These are phyloP conservation scores for Dicyrtoma fusca DNA, from an alignment of 2,888 invertebrate species.

Conservation along the genomic window DNA sequence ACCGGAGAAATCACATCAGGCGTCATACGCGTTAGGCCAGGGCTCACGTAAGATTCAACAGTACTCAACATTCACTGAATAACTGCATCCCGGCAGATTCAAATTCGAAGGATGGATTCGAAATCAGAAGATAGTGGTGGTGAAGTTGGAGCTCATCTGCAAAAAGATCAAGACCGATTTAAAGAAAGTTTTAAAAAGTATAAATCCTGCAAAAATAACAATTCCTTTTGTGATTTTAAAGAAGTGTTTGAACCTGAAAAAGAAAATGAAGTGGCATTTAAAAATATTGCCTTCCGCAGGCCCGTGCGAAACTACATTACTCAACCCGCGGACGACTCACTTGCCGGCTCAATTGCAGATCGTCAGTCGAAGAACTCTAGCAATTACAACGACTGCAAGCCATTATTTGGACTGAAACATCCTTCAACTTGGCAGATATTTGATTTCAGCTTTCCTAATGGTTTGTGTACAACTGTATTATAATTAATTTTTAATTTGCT, in stretches of 20 bases:
- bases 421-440: conserved; percentile 68
- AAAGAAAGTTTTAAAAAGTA: conserved; percentile 50
- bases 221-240: conserved; percentile 9
- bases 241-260: conserved; percentile 23
- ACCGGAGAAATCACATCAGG: too few relatives aligned
- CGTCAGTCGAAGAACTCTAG: neutral
- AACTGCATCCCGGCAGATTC: too few relatives aligned
- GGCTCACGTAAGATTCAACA: too few relatives aligned
- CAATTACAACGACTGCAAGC: neutral
- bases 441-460: conserved; percentile 67
- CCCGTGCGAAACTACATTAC: neutral
- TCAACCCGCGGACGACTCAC: too few relatives aligned
- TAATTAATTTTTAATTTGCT: too few relatives aligned
- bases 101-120: too few relatives aligned
- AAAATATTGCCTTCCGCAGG: conserved; percentile 8
- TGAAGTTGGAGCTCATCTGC: too few relatives aligned
- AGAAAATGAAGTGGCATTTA: neutral
- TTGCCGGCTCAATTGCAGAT: neutral
- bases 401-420: conserved; percentile 62
- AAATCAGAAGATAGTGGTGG: too few relatives aligned
- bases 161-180: conserved; percentile 38
- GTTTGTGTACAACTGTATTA: too few relatives aligned
- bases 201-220: conserved; percentile 27
- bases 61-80: too few relatives aligned
- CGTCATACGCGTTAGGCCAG: too few relatives aligned